phyloP scores from a whole-genome alignment of 1,140 invertebrate species.

The Drosophila chauvacae region DNA sequence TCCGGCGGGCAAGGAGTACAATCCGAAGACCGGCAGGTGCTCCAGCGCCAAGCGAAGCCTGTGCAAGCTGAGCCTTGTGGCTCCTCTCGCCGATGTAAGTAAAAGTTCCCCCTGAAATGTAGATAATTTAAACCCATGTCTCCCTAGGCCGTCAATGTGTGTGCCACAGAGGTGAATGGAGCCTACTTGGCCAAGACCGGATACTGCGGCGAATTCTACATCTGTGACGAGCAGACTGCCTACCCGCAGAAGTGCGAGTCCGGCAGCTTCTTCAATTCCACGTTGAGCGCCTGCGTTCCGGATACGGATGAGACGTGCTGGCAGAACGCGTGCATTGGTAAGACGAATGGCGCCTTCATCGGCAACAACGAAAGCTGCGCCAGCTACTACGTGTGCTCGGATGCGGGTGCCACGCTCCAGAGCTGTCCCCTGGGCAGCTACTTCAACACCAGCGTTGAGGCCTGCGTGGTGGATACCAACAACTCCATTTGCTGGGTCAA shows the following conservation, averaged over 20 bases:
- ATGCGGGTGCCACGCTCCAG: constrained; percentile 27
- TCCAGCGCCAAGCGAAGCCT: constrained; percentile 51
- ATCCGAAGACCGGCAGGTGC: constrained; percentile 69
- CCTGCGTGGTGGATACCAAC: constrained; percentile 34
- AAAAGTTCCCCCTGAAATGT: background rate
- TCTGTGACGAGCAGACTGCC: constrained; percentile 65
- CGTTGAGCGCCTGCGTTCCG: constrained; percentile 34
- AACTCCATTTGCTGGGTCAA: constrained; percentile 61
- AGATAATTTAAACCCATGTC: background rate
- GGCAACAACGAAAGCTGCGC: constrained; percentile 31
- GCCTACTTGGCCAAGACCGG: constrained; percentile 50
- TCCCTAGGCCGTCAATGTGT: constrained; percentile 48
- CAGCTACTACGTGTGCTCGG: constrained; percentile 57
- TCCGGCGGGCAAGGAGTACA: constrained; percentile 68
- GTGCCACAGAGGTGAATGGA: constrained; percentile 57
- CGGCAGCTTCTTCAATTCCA: constrained; percentile 60
- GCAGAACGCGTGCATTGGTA: constrained; percentile 55
- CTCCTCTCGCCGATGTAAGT: constrained; percentile 54
- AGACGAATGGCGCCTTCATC: constrained; percentile 15
- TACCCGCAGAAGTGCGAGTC: constrained; percentile 57
- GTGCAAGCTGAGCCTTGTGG: constrained; percentile 59
- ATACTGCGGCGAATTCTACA: constrained; percentile 60
- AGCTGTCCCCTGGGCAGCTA: constrained; percentile 54
- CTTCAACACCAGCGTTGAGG: constrained; percentile 10
- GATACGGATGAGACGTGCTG: constrained; percentile 53